A percentile compares a stretch with the other conserved stretches of the same genome.
These are phyloP conservation scores for Bembecia ichneumoniformis DNA, from an alignment of 2,888 invertebrate species.

Conservation along the genomic window DNA sequence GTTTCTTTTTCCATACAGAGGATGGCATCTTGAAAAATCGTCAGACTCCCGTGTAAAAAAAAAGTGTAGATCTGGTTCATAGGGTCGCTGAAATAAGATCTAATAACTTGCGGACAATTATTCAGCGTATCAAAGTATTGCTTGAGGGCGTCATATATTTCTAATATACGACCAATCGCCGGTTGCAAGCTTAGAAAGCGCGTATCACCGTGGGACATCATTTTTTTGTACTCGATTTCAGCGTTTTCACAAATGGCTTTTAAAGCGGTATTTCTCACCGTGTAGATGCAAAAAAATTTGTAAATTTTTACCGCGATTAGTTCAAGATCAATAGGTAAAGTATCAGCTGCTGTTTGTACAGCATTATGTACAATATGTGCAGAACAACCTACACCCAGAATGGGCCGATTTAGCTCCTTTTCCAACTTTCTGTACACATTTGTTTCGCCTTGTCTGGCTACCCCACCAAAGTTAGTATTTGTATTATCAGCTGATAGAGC, in stretches of 20 bases:
- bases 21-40: slow-evolving; percentile 2
- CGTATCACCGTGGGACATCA: not conserved
- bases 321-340: not conserved
- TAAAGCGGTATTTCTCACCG: not conserved
- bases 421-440: not conserved
- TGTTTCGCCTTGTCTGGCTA: not conserved
- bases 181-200: not conserved
- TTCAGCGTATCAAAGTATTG: slow-evolving; percentile 2
- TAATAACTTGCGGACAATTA: slow-evolving; percentile 2
- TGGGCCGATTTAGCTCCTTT: not conserved
- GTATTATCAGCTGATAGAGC: not conserved
- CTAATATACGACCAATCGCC: too few species aligned
- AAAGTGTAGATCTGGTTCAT: slow-evolving; percentile 2
- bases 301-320: not conserved
- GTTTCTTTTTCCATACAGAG: slow-evolving; percentile 2
- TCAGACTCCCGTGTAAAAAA: slow-evolving; percentile 1
- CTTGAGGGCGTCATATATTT: slow-evolving; percentile 2
- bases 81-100: slow-evolving; percentile 1
- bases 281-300: not conserved
- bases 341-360: too few species aligned
- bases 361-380: not conserved
- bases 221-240: not conserved
- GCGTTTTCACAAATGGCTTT: not conserved
- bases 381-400: not conserved
- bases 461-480: not conserved